These are phyloP conservation scores for Ptiloglossa arizonensis DNA, from an alignment of 1,140 invertebrate species.

Conservation along the genomic window DNA sequence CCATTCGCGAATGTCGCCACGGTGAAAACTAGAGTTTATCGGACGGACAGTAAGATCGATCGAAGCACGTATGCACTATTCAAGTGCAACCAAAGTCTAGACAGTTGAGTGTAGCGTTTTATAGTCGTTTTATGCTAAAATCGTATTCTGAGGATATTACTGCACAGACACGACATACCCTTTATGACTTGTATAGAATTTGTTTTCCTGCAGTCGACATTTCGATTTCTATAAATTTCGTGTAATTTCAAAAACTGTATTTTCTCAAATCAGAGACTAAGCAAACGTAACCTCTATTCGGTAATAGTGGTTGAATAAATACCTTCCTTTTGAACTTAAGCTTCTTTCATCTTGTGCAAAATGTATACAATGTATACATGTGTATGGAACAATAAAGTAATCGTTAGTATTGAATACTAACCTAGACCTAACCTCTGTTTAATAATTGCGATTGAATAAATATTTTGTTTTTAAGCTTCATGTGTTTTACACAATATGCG, in stretches of 20 bases:
- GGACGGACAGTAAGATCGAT: conserved; percentile 54
- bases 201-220: not conserved
- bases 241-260: not conserved
- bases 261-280: no score
- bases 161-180: not conserved
- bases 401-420: no score
- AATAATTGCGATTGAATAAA: no score
- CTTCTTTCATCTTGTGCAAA: no score
- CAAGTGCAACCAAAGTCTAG: conserved; percentile 36
- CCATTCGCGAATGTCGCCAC: conserved; percentile 29
- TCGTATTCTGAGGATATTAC: conserved; percentile 47
- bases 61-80: conserved; percentile 22
- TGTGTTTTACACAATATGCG: no score
- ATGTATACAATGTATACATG: no score
- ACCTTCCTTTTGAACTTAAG: no score
- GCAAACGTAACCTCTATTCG: no score
- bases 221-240: not conserved
- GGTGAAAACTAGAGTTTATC: conserved; percentile 49
- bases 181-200: conserved; percentile 3
- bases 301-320: no score
- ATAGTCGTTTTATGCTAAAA: conserved; percentile 39
- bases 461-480: no score
- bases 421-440: no score
- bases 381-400: no score
- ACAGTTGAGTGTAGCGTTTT: conserved; percentile 29